Percentiles rank a stretch among this genome's conserved stretches.
Evolutionary conservation across 2,113 vertebrate species (phyloP).

Genomic region (Nothoprocta pentlandii): DNA sequence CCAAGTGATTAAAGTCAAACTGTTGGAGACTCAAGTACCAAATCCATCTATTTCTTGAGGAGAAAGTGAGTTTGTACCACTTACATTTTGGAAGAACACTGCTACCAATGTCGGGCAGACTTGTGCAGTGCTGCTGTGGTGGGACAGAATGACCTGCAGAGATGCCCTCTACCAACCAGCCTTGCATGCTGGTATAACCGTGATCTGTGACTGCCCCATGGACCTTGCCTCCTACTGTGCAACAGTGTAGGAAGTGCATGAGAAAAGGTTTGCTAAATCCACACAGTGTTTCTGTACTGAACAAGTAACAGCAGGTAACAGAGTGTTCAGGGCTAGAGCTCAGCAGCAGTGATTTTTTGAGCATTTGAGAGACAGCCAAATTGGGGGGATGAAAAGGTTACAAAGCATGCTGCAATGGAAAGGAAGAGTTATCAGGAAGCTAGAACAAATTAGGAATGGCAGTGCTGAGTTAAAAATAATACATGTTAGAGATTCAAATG

Average conservation of each 20-base stretch:
- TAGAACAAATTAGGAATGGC: neutral
- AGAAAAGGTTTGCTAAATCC: neutral
- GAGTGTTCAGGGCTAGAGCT: neutral
- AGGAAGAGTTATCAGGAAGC: neutral
- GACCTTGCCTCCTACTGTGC: neutral
- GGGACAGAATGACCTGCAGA: neutral
- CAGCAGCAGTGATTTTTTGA: neutral
- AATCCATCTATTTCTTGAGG: neutral
- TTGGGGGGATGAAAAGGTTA: neutral
- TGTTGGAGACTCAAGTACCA: rapidly evolving
- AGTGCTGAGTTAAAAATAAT: neutral
- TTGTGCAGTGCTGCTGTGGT: rapidly evolving
- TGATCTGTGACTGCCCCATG: rapidly evolving
- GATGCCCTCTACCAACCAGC: neutral
- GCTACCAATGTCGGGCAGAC: neutral
- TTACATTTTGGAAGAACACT: neutral
- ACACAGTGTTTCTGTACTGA: neutral
- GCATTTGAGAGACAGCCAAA: neutral
- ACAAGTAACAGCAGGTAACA: neutral
- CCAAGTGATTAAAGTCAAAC: neutral
- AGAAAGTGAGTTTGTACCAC: neutral
- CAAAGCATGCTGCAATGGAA: neutral
- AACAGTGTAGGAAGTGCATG: neutral
- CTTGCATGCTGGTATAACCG: neutral
- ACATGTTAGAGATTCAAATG: neutral